Conservation (phyloP, 2,888 invertebrate genomes). For the Deroplatys truncata region DNA sequence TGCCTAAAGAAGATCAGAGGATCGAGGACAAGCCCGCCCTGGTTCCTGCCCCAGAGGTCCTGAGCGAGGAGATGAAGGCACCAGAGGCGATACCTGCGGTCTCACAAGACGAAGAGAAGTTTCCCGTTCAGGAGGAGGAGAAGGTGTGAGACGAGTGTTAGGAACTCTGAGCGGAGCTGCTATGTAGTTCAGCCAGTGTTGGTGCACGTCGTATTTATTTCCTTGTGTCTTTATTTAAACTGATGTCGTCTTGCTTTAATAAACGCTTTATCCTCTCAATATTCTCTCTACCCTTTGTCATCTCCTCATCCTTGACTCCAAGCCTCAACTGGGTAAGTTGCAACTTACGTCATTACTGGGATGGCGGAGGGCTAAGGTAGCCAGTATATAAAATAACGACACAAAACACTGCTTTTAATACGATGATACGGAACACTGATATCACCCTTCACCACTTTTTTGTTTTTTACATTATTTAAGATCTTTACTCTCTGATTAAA, state of each 20-base stretch:
- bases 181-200: not conserved
- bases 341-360: too few relatives aligned
- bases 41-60: constrained; percentile 26
- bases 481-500: too few relatives aligned
- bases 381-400: too few relatives aligned
- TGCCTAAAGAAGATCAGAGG: not conserved
- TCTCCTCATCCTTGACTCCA: too few relatives aligned
- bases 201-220: not conserved
- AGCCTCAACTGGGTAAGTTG: too few relatives aligned
- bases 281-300: not conserved
- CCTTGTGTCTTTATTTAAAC: not conserved
- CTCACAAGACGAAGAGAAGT: not conserved
- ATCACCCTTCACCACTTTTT: too few relatives aligned
- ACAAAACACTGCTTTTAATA: too few relatives aligned
- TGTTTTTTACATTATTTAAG: too few relatives aligned
- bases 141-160: not conserved
- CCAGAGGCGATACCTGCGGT: not conserved
- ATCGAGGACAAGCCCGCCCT: constrained; percentile 17
- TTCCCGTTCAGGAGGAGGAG: not conserved
- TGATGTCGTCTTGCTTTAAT: not conserved
- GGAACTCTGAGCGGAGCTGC: not conserved
- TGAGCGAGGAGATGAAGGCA: constrained; percentile 17
- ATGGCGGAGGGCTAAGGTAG: too few relatives aligned
- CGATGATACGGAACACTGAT: too few relatives aligned
- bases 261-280: not conserved